Evolutionary conservation across 2,797 vertebrate genomes (phyloP), one percentile per base, ranked within the genome.

Genomic region (Lophotriccus pileatus): DNA sequence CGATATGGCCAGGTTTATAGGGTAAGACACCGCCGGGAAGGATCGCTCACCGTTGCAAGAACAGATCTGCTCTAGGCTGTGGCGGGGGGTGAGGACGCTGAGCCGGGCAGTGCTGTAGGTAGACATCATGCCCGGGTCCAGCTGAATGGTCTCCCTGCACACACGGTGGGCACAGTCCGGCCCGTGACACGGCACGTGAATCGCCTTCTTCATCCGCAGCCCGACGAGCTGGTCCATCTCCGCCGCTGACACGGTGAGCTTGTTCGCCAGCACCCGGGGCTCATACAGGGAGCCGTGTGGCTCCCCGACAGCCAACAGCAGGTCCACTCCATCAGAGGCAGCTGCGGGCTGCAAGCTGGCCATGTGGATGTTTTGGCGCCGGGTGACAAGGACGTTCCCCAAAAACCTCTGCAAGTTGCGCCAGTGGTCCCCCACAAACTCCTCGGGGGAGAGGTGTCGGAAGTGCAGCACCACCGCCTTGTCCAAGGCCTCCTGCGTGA

Each of bases 361-460:
- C 97, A 99, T 97, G 83, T 99, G 98, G 32, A 99, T 98, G 93
- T 98, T 98, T 46, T 99, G 98, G 34, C 98, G 95, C 72, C 97
- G 97, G 6, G 98, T 91, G 81, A 97, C 97, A 27, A 99, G 97
- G 41, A 97, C 59, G 12, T 98, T 96, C 19, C 98, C 98, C 87
- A 99, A 97, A 58, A 97, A 98, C 49, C 98, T 98, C 97, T 99
- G 99, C 55, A 99, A 97, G 91, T 98, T 98, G 66, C 98, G 98
- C 99, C 99, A 99, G 36, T 99, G 98, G 89, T 99, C 99, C 0
- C 98, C 98, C 73, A 99, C 98, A 56, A 99, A 99, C 95, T 99
- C 99, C 96, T 99, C 99, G 0, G 99, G 98, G 4, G 98, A 98
- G 77, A 99, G 89, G 47, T 98, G 98, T 1, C 49, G 94, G 93